Evolutionary conservation across 2,797 vertebrate species (phyloP).

Genomic region (Gymnocypris eckloni): DNA sequence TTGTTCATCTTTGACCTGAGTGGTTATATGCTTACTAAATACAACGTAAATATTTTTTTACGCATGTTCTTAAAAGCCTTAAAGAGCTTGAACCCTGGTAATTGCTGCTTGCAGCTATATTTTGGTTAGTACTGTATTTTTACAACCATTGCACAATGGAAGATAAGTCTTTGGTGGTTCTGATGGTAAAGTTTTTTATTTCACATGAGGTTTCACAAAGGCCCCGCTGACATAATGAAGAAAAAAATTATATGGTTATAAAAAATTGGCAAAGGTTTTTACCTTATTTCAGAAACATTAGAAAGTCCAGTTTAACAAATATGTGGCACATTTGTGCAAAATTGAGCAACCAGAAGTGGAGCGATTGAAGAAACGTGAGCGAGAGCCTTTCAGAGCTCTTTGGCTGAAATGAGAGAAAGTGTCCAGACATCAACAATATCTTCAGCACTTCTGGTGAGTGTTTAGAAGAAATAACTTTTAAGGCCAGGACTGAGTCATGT

Average conservation of each 20-base stretch:
- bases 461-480: constrained; percentile 12
- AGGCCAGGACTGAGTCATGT: constrained; percentile 1
- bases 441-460: background rate
- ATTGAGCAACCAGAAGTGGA: constrained; percentile 3
- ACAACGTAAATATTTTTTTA: no score
- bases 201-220: background rate
- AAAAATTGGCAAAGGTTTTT: background rate
- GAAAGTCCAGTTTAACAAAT: constrained; percentile 2
- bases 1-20: no score
- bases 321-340: background rate
- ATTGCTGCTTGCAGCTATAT: background rate
- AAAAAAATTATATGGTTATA: background rate
- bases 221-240: background rate
- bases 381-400: background rate
- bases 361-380: background rate
- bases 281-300: background rate
- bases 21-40: background rate
- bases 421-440: constrained; percentile 2
- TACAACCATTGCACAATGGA: background rate
- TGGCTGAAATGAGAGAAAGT: constrained; percentile 22
- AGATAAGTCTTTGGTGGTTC: background rate
- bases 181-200: background rate
- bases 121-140: background rate
- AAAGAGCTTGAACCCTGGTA: no score
- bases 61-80: no score